Evolutionary conservation across 1,140 invertebrate genomes (phyloP).

Genomic region (Drosophila nikananu): DNA sequence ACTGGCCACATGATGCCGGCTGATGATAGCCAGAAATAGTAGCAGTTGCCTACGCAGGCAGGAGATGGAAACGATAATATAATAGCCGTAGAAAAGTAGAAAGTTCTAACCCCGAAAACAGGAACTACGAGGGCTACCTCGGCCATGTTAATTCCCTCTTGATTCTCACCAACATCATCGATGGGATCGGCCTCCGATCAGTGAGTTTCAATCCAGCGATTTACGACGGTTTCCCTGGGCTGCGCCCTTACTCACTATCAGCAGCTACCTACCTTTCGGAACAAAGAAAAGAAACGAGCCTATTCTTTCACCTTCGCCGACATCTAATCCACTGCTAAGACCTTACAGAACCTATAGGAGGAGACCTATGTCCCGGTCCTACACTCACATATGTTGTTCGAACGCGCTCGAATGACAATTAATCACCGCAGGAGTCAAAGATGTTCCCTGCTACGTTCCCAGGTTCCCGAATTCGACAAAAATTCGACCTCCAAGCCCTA

Average conservation of each 20-base stretch:
- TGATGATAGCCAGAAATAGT: constrained; percentile 40
- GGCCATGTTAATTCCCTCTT: constrained; percentile 61
- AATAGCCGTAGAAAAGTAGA: constrained; percentile 21
- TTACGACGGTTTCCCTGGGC: constrained; percentile 51
- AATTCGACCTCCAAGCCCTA: constrained; percentile 43
- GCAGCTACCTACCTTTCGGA: constrained; percentile 56
- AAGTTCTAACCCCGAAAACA: constrained; percentile 15
- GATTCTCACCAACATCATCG: constrained; percentile 36
- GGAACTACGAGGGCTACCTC: not conserved
- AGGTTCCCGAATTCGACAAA: constrained; percentile 46
- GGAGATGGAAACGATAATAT: constrained; percentile 30
- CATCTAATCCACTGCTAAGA: constrained; percentile 77
- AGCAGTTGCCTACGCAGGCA: constrained; percentile 21
- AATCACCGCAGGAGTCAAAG: constrained; percentile 83
- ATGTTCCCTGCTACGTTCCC: constrained; percentile 69
- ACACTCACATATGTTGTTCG: constrained; percentile 33
- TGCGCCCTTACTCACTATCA: constrained; percentile 10
- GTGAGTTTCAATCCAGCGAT: constrained; percentile 59
- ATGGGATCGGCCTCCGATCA: constrained; percentile 17
- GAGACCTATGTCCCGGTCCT: constrained; percentile 7
- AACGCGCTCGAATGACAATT: constrained; percentile 68
- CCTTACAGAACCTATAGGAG: constrained; percentile 9
- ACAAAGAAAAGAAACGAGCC: constrained; percentile 50
- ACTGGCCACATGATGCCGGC: constrained; percentile 47
- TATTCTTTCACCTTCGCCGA: constrained; percentile 60